Conservation (phyloP, 2,888 invertebrate species). For the Beris morrisii region DNA sequence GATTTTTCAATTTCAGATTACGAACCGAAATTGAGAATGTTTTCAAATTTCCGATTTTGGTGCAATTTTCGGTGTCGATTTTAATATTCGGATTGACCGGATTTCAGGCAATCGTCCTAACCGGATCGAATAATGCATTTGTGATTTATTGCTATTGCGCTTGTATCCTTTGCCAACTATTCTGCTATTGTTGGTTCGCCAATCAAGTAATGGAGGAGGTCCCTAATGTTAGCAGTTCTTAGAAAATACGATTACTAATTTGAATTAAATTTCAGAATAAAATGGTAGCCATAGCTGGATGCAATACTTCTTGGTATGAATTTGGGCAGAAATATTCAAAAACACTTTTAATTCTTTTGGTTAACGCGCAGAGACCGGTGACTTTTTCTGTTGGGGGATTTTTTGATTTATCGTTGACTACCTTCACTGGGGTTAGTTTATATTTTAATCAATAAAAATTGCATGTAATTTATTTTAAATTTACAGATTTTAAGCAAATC, state of each 20-base stretch:
- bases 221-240: background rate
- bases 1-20: conserved; percentile 39
- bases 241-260: too few relatives aligned
- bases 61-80: conserved; percentile 46
- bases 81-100: conserved; percentile 46
- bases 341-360: conserved; percentile 43
- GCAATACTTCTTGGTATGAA: conserved; percentile 44
- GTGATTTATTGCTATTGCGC: conserved; percentile 46
- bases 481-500: conserved; percentile 18
- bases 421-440: conserved; percentile 42
- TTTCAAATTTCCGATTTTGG: conserved; percentile 44
- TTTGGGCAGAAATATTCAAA: conserved; percentile 43
- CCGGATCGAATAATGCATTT: conserved; percentile 41
- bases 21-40: conserved; percentile 44
- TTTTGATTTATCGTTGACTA: conserved; percentile 45
- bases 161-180: conserved; percentile 46
- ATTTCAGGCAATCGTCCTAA: conserved; percentile 45
- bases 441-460: too few relatives aligned
- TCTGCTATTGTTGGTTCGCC: conserved; percentile 49
- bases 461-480: too few relatives aligned
- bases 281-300: conserved; percentile 44
- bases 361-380: conserved; percentile 44
- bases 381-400: conserved; percentile 47
- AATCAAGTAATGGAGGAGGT: conserved; percentile 48
- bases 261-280: conserved; percentile 42